phyloP scores from a whole-genome alignment of 2,888 invertebrate species.

The Drosophila neonasuta region DNA sequence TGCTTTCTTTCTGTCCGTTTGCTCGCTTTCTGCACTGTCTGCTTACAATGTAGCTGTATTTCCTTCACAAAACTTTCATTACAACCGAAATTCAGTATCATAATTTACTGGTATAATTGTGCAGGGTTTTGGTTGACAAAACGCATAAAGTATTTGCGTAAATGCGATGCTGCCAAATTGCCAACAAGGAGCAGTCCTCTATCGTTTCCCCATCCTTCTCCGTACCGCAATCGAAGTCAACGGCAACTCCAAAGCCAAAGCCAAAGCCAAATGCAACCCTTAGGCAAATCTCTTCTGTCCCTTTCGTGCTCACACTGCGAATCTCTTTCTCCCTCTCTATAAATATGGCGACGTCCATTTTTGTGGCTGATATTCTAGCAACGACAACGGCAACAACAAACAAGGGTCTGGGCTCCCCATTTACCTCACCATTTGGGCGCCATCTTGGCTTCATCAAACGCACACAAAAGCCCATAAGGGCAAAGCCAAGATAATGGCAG shows the following conservation, averaged over 20 bases:
- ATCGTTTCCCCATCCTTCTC: not conserved
- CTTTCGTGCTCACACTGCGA: constrained; percentile 19
- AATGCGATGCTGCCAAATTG: constrained; percentile 39
- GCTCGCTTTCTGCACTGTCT: not conserved
- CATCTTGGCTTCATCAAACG: constrained; percentile 78
- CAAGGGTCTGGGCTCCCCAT: constrained; percentile 41
- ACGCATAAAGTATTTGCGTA: constrained; percentile 30
- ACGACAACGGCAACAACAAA: constrained; percentile 39
- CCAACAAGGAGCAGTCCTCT: constrained; percentile 20
- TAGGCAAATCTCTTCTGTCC: constrained; percentile 39
- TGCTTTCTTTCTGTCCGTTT: too few species aligned
- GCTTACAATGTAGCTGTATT: not conserved
- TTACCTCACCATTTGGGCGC: constrained; percentile 68
- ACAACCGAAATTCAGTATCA: constrained; percentile 15
- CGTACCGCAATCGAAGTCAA: constrained; percentile 7
- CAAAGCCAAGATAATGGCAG: constrained; percentile 74
- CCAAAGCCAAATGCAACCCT: constrained; percentile 47
- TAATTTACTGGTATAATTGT: constrained; percentile 38
- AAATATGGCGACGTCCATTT: constrained; percentile 77
- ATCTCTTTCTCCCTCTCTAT: constrained; percentile 44
- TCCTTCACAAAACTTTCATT: constrained; percentile 6
- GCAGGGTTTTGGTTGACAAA: constrained; percentile 24
- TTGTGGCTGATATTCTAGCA: constrained; percentile 75
- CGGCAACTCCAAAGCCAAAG: constrained; percentile 8
- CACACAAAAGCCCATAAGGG: constrained; percentile 76